A percentile compares a stretch with the other conserved stretches of the same genome.
These are phyloP conservation scores for Matsumyia berberina DNA, from an alignment of 2,888 invertebrate species.

Conservation along the genomic window DNA sequence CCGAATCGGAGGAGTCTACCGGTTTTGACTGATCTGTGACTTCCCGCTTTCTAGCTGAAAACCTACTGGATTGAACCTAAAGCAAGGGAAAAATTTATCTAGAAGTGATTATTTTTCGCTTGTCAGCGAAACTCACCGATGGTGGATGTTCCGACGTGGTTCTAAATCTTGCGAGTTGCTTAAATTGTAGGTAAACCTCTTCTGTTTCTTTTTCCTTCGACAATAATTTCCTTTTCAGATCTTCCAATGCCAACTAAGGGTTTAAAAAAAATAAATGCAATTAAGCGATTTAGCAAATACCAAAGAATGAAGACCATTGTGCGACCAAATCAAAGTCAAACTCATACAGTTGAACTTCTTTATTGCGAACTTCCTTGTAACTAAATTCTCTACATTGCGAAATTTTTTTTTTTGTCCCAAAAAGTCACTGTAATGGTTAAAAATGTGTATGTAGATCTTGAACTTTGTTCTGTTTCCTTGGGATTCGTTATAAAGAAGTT, in stretches of 20 bases:
- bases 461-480: no score
- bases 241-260: conserved; percentile 17
- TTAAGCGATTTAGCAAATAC: background rate
- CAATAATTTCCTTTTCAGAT: conserved; percentile 24
- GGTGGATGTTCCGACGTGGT: background rate
- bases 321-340: no score
- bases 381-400: no score
- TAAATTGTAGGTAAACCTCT: conserved; percentile 29
- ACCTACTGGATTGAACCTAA: conserved; percentile 24
- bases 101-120: background rate
- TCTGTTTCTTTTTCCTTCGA: conserved; percentile 44
- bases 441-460: no score
- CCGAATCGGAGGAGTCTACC: conserved; percentile 53
- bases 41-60: conserved; percentile 3
- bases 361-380: no score
- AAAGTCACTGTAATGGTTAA: no score
- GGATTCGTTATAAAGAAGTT: no score
- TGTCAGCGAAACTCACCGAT: conserved; percentile 6
- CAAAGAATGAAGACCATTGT: no score
- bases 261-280: background rate
- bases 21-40: conserved; percentile 49
- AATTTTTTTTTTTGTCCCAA: no score
- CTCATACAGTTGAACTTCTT: no score
- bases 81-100: background rate
- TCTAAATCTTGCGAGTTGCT: conserved; percentile 10